Conservation (phyloP, 2,797 vertebrate genomes). For the Hemitrygon akajei region DNA sequence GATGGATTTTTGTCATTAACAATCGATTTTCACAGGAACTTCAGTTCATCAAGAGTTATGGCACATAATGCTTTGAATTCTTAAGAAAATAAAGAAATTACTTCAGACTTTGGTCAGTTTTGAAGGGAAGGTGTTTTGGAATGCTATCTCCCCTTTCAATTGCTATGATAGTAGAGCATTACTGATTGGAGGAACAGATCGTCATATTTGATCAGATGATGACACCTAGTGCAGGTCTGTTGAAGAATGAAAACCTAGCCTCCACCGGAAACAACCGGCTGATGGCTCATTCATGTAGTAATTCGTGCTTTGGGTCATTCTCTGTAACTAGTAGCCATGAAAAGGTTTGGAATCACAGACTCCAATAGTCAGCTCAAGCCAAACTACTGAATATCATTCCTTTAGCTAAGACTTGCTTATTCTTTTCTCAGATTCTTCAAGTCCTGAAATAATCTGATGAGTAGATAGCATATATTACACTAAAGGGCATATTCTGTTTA, state of each 20-base stretch:
- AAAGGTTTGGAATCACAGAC: background rate
- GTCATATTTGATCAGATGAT: background rate
- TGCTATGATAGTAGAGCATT: background rate
- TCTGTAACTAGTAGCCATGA: background rate
- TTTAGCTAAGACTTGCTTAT: background rate
- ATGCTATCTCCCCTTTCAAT: background rate
- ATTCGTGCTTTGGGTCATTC: background rate
- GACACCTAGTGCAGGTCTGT: background rate
- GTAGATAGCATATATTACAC: too few species aligned
- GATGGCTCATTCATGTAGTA: background rate
- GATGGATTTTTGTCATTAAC: background rate
- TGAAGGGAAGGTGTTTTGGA: background rate
- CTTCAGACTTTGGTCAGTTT: background rate
- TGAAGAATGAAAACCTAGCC: background rate
- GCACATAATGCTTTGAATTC: background rate
- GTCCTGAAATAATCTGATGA: too few species aligned
- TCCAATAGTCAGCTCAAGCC: background rate
- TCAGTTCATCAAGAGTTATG: background rate
- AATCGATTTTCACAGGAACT: too few species aligned
- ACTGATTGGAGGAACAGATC: background rate
- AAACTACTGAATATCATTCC: background rate
- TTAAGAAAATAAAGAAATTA: background rate
- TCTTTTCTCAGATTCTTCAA: too few species aligned
- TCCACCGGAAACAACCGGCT: background rate
- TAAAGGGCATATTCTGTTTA: too few species aligned